Conservation (phyloP, 2,888 invertebrate species). For the Eupeodes latifasciatus region DNA sequence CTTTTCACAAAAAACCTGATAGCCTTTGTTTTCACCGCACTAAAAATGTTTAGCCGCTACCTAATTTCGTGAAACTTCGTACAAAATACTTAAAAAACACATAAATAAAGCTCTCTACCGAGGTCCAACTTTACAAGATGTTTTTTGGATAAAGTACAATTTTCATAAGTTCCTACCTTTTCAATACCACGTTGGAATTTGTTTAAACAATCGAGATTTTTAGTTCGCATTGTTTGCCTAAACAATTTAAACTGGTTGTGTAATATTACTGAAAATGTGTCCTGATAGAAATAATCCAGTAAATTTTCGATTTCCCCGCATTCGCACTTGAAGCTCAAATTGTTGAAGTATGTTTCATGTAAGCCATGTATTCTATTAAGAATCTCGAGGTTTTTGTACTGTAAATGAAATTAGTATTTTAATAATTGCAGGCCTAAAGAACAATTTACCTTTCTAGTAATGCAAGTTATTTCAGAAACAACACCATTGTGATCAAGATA, state of each 20-base stretch:
- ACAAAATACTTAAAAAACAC: too few relatives aligned
- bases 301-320: conserved; percentile 78
- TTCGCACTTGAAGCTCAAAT: conserved; percentile 78
- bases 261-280: conserved; percentile 80
- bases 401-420: not conserved
- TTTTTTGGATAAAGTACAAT: not conserved
- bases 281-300: conserved; percentile 78
- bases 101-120: too few relatives aligned
- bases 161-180: conserved; percentile 2
- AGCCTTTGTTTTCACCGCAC: too few relatives aligned
- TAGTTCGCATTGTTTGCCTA: conserved; percentile 22
- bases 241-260: conserved; percentile 78
- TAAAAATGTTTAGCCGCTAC: too few relatives aligned
- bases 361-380: conserved; percentile 80
- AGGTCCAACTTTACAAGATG: too few relatives aligned
- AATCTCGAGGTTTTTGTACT: conserved; percentile 68
- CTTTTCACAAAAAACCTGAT: too few relatives aligned
- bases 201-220: conserved; percentile 36
- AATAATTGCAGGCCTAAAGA: not conserved
- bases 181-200: not conserved
- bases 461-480: conserved; percentile 79
- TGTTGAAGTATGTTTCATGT: conserved; percentile 80
- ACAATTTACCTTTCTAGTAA: conserved; percentile 78
- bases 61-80: too few relatives aligned
- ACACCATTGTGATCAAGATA: conserved; percentile 77